Base-by-base conservation (phyloP, 2,113 vertebrate genomes). In the Balaenoptera acutorostrata region DNA sequence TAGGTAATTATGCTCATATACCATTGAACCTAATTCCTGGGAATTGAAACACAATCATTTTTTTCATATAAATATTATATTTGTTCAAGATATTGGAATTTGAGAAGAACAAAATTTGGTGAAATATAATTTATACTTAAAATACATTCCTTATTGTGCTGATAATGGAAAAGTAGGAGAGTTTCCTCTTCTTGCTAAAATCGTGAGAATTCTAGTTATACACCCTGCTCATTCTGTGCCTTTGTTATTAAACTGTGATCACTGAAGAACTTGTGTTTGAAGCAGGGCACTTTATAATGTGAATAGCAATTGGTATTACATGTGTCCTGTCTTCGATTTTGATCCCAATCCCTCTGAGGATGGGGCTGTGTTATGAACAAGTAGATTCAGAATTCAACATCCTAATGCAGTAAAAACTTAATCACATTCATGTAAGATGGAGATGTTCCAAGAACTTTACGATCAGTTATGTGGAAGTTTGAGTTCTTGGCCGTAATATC, bases 81-180 rank as follows among this genome's bases (percentile, higher is more conserved):
- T 92, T 96, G 11, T 74, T 95, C 27, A 96, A 92, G 23, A 52
- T 86, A 57, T 21, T 95, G 1, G 55, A 87, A 90, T 92, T 92
- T 95, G 33, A 92, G 8, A 66, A 94, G 25, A 91, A 33, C 3
- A 57, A 49, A 61, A 69, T 93, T 91, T 41, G 91, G 52, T 90
- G 77, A 95, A 96, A 87, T 33, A 27, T 75, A 25, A 91, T 90
- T 77, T 87, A 78, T 64, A 90, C 11, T 86, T 86, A 96, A 92
- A 95, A 88, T 36, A 5, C 14, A 66, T 90, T 82, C 57, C 87
- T 92, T 88, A 59, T 93, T 95, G n/a, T 80, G 27, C 27, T 46
- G 41, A 78, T 90, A 92, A 92, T 84, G 63, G 23, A 78, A 93
- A 64, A 93, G 33, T 29, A 52, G 29, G 25, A 90, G 25, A 55